Evolutionary conservation across 2,797 vertebrate genomes (phyloP).

Genomic region (Pantherophis vulpinus): DNA sequence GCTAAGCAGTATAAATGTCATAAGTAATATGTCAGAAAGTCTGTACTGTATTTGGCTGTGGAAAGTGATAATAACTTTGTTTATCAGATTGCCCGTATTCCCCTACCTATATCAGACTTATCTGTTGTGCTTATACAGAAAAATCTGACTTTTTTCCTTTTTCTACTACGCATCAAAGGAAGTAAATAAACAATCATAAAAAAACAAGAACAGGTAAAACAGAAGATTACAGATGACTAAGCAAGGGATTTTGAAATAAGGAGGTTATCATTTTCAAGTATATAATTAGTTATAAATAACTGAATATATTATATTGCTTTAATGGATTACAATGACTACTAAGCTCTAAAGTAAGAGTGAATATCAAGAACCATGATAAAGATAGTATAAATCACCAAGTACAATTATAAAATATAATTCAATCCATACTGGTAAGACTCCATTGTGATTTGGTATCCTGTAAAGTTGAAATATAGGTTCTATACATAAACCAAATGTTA

Average conservation of each 20-base stretch:
- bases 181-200: not conserved
- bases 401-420: not conserved
- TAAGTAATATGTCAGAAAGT: constrained; percentile 4
- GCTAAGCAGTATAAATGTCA: not conserved
- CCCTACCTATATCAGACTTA: not conserved
- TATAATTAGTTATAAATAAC: not conserved
- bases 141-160: not conserved
- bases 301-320: not conserved
- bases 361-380: not conserved
- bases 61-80: not conserved
- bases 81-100: not conserved
- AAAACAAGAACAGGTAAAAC: not conserved
- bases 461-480: not conserved
- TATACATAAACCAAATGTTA: not conserved
- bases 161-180: not conserved
- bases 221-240: not conserved
- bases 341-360: not conserved
- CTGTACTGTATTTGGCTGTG: not conserved
- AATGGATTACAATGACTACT: not conserved
- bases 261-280: not conserved
- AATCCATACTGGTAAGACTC: not conserved
- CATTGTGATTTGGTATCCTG: not conserved
- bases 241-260: not conserved
- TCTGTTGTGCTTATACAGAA: not conserved
- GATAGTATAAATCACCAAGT: not conserved